Conservation (phyloP, 2,888 invertebrate species). For the Gymnocheta viridis region DNA sequence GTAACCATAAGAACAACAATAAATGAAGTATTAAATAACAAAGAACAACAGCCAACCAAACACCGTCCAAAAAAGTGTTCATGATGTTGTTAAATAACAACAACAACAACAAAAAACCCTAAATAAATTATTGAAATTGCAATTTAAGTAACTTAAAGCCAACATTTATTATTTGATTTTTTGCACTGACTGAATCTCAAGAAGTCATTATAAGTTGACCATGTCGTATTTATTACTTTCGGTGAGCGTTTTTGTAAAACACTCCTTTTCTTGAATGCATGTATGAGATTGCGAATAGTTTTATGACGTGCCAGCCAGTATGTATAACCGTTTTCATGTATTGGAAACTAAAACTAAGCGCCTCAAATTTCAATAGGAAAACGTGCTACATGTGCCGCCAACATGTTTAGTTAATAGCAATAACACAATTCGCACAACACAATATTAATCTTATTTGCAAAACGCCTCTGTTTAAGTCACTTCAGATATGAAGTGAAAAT, state of each 20-base stretch:
- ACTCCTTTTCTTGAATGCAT: slow-evolving; percentile 18
- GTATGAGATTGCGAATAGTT: not conserved
- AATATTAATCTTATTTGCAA: slow-evolving; percentile 9
- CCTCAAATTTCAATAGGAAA: slow-evolving; percentile 67
- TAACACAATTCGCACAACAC: not conserved
- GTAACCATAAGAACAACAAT: slow-evolving; percentile 45
- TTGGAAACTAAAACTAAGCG: slow-evolving; percentile 57
- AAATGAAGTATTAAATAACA: slow-evolving; percentile 58
- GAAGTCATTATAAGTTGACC: slow-evolving; percentile 66
- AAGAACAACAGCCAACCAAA: slow-evolving; percentile 23
- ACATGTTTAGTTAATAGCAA: slow-evolving; percentile 19
- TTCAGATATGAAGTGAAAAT: not conserved
- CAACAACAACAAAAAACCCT: slow-evolving; percentile 1
- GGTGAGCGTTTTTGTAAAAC: slow-evolving; percentile 26
- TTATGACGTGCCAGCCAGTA: slow-evolving; percentile 36
- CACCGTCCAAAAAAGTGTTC: slow-evolving; percentile 15
- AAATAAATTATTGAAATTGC: slow-evolving; percentile 65
- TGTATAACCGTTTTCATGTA: slow-evolving; percentile 12
- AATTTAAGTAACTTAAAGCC: slow-evolving; percentile 66
- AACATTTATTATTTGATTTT: slow-evolving; percentile 39
- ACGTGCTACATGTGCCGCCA: slow-evolving; percentile 64
- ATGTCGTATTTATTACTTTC: slow-evolving; percentile 54
- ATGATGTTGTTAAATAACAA: slow-evolving; percentile 39
- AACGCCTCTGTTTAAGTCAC: slow-evolving; percentile 35
- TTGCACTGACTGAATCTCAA: slow-evolving; percentile 38